phyloP scores from a whole-genome alignment of 2,797 vertebrate species.

The Peromyscus melanophrys region DNA sequence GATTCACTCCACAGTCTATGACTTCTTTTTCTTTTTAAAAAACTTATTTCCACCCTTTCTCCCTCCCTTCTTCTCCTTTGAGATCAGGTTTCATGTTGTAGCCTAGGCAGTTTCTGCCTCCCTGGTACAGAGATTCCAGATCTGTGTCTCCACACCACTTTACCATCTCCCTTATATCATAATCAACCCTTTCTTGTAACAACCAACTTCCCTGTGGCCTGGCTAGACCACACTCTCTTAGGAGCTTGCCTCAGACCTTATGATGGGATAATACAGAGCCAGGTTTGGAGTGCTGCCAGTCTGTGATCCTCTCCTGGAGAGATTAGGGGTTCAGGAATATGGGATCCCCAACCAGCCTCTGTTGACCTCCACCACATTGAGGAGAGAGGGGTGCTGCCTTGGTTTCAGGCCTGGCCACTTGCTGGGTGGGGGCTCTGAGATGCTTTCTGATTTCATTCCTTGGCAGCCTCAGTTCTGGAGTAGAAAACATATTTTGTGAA shows the following conservation, averaged over 20 bases:
- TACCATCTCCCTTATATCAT: not conserved
- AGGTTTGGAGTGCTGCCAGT: no score
- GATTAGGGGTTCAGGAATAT: not conserved
- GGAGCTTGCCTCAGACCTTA: no score
- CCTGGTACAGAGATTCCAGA: not conserved
- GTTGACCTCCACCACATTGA: no score
- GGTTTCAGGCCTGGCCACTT: not conserved
- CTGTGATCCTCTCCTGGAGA: not conserved
- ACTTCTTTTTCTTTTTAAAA: not conserved
- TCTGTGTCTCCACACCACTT: not conserved
- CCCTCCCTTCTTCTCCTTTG: not conserved
- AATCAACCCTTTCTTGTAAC: no score
- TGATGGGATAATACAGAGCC: accelerated
- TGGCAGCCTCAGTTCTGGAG: not conserved
- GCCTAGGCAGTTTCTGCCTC: not conserved
- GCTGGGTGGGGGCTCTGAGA: no score
- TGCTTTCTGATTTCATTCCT: not conserved
- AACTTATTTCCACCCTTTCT: not conserved
- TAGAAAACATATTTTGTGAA: not conserved
- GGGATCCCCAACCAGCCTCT: not conserved
- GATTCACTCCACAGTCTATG: not conserved
- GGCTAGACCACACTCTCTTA: not conserved
- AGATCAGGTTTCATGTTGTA: not conserved
- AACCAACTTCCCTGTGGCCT: not conserved
- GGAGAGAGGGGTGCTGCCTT: no score